phyloP scores from a whole-genome alignment of 2,888 invertebrate species.

The Nebria brevicollis region DNA sequence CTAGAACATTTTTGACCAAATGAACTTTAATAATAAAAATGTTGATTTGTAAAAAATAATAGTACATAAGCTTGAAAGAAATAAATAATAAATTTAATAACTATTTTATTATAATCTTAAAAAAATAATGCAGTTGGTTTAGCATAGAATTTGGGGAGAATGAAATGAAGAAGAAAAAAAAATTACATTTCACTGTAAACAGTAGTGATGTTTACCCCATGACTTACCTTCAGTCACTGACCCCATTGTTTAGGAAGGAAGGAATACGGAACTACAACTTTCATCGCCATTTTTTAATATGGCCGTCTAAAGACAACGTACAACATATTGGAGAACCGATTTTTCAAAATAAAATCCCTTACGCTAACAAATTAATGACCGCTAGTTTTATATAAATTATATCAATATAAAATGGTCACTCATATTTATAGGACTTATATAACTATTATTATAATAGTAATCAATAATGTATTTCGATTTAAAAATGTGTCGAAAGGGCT shows the following conservation, averaged over 20 bases:
- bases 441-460: conserved; percentile 6
- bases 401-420: conserved; percentile 31
- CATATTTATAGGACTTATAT: conserved; percentile 2
- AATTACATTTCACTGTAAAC: conserved; percentile 41
- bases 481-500: conserved; percentile 8
- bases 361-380: conserved; percentile 40
- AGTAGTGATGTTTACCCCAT: conserved; percentile 30
- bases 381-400: conserved; percentile 2
- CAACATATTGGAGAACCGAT: conserved; percentile 61
- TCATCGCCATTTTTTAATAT: conserved; percentile 64
- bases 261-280: conserved; percentile 56
- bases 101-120: background rate
- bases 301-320: conserved; percentile 73
- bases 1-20: too few species aligned
- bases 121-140: background rate
- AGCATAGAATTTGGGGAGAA: background rate
- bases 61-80: too few species aligned
- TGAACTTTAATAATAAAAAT: too few species aligned
- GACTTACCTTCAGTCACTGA: conserved; percentile 41
- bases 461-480: conserved; percentile 1
- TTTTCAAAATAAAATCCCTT: conserved; percentile 34
- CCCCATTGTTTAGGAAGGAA: conserved; percentile 46
- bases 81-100: too few species aligned
- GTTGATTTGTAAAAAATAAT: too few species aligned
- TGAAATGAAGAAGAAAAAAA: background rate